These are phyloP conservation scores for Phrynocephalus versicolor DNA, from an alignment of 2,113 vertebrate species.

Conservation along the genomic window DNA sequence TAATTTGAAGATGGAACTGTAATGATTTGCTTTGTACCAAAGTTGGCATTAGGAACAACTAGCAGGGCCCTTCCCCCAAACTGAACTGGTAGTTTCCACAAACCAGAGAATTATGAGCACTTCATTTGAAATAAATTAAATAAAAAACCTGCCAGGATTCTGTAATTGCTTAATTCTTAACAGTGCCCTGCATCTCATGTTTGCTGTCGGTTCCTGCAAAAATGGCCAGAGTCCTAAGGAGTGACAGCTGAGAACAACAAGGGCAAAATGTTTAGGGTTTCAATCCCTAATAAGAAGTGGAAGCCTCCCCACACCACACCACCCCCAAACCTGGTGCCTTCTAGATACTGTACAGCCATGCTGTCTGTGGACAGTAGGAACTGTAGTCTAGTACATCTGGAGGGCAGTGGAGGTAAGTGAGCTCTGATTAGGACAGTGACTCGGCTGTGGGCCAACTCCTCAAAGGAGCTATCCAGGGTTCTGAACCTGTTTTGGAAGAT, in stretches of 20 bases:
- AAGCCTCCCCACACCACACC: too few species aligned
- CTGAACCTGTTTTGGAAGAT: too few species aligned
- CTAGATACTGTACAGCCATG: too few species aligned
- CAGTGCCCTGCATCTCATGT: conserved; percentile 53
- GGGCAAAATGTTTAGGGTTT: background rate
- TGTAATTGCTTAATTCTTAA: conserved; percentile 68
- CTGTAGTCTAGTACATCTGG: too few species aligned
- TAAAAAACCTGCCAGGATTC: conserved; percentile 42
- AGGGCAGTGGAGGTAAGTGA: too few species aligned
- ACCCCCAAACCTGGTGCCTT: too few species aligned
- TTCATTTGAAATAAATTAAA: conserved; percentile 28
- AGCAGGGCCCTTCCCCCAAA: conserved; percentile 18
- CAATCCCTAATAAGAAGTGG: too few species aligned
- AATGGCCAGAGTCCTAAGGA: conserved; percentile 33
- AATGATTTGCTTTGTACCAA: conserved; percentile 35
- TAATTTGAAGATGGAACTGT: conserved; percentile 43
- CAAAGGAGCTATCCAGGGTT: too few species aligned
- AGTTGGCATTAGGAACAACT: background rate
- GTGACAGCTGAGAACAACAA: conserved; percentile 20
- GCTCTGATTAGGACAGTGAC: too few species aligned
- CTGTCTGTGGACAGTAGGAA: too few species aligned
- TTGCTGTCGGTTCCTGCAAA: conserved; percentile 47
- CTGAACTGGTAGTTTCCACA: conserved; percentile 34
- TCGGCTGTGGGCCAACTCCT: too few species aligned
- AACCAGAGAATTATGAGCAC: conserved; percentile 53